Percentiles rank a stretch among this genome's conserved stretches.
Conservation (phyloP, 2,888 invertebrate genomes). For the Epirrhoe tristata region DNA sequence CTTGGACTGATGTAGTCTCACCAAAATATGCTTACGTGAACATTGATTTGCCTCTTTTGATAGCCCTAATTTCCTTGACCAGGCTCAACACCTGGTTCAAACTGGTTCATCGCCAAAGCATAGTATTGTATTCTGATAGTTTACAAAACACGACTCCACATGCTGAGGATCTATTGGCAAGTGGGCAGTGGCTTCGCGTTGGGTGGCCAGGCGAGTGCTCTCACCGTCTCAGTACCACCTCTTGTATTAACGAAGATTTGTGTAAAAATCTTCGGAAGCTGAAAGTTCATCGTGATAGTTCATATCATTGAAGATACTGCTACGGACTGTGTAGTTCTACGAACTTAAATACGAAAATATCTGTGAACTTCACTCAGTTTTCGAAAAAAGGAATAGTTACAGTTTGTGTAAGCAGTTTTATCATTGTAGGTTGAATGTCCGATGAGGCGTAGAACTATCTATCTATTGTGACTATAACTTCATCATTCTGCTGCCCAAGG, state of each 20-base stretch:
- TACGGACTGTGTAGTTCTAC: neutral
- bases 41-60: neutral
- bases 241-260: neutral
- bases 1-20: no score
- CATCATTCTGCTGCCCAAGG: no score
- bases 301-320: neutral
- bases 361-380: no score
- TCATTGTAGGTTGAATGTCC: neutral
- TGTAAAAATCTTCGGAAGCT: neutral
- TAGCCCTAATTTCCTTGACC: slow-evolving; percentile 49
- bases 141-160: slow-evolving; percentile 65
- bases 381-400: neutral
- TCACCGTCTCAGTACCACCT: slow-evolving; percentile 13
- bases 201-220: slow-evolving; percentile 46
- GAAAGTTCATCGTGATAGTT: neutral
- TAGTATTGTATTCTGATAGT: slow-evolving; percentile 47
- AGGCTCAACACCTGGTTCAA: slow-evolving; percentile 48
- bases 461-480: neutral
- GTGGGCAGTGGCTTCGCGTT: slow-evolving; percentile 50
- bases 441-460: slow-evolving; percentile 2
- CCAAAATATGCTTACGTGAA: neutral
- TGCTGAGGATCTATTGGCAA: slow-evolving; percentile 39
- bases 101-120: slow-evolving; percentile 47
- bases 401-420: neutral
- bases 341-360: no score